Evolutionary conservation across 2,113 vertebrate species (phyloP), one percentile per base, ranked within the genome.

Genomic region (Malurus melanocephalus): DNA sequence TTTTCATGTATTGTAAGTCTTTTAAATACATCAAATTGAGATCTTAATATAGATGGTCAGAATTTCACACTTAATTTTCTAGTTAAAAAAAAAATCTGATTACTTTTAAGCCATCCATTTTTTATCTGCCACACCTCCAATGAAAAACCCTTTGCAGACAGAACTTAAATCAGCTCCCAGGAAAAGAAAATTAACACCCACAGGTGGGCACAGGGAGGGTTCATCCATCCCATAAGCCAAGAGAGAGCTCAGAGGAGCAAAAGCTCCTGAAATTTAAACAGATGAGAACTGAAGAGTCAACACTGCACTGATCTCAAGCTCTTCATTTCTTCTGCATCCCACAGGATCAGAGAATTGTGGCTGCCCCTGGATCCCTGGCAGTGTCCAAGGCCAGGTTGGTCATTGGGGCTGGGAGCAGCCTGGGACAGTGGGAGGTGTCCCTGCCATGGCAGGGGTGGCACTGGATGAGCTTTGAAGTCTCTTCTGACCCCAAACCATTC

Each of bases 361-460:
- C n/a, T 66, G 35, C 12, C 18, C 32, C 7, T 46, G 60, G 26
- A 17, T 45, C 38, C 52, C 59, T 87, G 51, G 23, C 0, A 66
- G 23, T 40, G 46, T 0, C 28, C 76, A 7, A 53, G 68, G 38
- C 38, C 52, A 46, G 27, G 9, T 0, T 60, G 46, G 38, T 45
- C 0, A n/a, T n/a, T n/a, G 0, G n/a, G 46, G 13, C 7, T 60
- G 11, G 53, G 76, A 74, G 28, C 24, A 53, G 0, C 6, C 53
- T 67, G 67, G 28, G 33, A 4, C 0, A 13, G 28, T 26, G 61
- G 53, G 3, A 60, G 35, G 3, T 26, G 60, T 40, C 38, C 23
- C 52, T 80, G 26, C 33, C 23, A 6, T 14, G 52, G 22, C n/a
- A 32, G 19, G 14, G 9, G 10, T 45, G 16, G 53, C 0, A 66